These are phyloP conservation scores for Kuschelorhynchus macadamiae DNA, from an alignment of 2,888 invertebrate species.

Conservation along the genomic window DNA sequence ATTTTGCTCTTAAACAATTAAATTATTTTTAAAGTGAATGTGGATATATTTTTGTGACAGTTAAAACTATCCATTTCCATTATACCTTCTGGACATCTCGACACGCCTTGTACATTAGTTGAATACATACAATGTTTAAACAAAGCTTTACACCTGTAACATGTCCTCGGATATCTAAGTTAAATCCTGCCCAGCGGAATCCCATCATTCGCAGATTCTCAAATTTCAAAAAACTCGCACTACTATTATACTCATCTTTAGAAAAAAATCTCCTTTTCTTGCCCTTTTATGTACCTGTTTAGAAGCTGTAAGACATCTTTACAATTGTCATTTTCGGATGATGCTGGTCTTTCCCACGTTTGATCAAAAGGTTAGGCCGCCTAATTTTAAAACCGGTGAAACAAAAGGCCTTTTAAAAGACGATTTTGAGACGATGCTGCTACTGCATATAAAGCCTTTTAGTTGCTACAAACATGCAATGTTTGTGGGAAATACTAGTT, in stretches of 20 bases:
- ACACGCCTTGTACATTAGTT: no score
- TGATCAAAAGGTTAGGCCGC: constrained; percentile 33
- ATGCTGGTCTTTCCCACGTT: constrained; percentile 36
- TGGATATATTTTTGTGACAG: no score
- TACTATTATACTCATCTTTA: constrained; percentile 10
- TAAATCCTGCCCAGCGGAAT: no score
- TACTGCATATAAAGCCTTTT: neutral
- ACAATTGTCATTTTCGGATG: constrained; percentile 24
- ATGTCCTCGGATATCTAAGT: no score
- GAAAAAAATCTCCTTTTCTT: constrained; percentile 23
- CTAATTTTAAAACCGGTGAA: constrained; percentile 33
- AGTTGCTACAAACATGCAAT: no score
- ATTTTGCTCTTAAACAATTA: no score
- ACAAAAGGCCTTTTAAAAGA: constrained; percentile 31
- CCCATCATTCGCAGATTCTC: constrained; percentile 14
- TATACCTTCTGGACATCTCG: no score
- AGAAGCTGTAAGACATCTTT: constrained; percentile 13
- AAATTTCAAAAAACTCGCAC: constrained; percentile 16
- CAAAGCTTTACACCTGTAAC: no score
- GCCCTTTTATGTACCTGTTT: constrained; percentile 15
- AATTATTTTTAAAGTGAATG: no score
- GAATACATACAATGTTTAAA: no score
- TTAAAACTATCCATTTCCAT: no score
- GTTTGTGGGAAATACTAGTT: no score
- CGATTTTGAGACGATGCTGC: constrained; percentile 11